Base-by-base conservation (phyloP, 2,797 vertebrate genomes). In the Falco columbarius region DNA sequence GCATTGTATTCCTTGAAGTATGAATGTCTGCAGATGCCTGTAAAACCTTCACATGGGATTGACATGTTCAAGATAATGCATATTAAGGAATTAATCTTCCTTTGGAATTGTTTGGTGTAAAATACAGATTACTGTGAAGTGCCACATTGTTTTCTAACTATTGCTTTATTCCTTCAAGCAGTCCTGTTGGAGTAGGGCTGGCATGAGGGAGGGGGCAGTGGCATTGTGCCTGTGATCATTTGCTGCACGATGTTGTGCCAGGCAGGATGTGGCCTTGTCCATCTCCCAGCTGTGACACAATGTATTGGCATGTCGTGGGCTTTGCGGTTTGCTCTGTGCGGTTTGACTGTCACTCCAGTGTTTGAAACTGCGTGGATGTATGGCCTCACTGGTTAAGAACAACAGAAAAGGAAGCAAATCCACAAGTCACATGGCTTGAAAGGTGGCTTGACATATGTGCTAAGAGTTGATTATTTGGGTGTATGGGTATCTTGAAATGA, bases 1-100 rank as follows among this genome's bases (percentile, higher is more conserved):
- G 84, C 83, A 59, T 87, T 82, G 90, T 95, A 81, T 93, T 95
- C 94, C 76, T 58, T 46, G 93, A 88, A 96, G 77, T 86, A 95
- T 29, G 89, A 85, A 83, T 81, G 76, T 94, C 96, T 94, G 81
- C 75, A 90, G 96, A 84, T n/a, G 19, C 84, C 76, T 89, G 68
- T 91, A 96, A 66, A 70, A 38, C 72, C 72, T 71, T 96, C 6
- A 7, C 81, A 63, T 49, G 40, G 74, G 70, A 91, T 47, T 89
- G 87, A 68, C 56, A 26, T 18, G 72, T 83, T 95, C 89, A 62
- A 71, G 90, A 72, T 58, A 61, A 66, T 4, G 8, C 51, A 26
- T 90, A 63, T 83, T 65, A 87, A 85, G 81, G 54, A 90, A 46
- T 66, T 44, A 59, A 55, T 36, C 34, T 62, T 47, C 51, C 27